phyloP scores from a whole-genome alignment of 2,797 vertebrate genomes.

The Lates japonicus region DNA sequence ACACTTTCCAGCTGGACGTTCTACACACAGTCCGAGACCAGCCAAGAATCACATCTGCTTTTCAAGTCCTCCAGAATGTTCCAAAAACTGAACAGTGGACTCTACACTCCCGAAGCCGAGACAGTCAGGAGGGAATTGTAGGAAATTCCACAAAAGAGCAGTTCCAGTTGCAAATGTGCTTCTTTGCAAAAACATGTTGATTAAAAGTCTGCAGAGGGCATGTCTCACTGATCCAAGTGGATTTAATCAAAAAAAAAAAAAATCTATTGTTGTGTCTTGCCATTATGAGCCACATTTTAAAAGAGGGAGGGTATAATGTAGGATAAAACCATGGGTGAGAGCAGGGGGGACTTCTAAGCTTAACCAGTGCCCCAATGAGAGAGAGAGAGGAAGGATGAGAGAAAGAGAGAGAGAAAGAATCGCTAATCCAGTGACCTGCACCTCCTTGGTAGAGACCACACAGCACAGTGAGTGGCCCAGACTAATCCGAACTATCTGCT shows the following conservation, averaged over 20 bases:
- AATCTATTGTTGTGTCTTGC: conserved; percentile 28
- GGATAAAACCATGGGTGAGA: conserved; percentile 2
- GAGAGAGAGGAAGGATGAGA: conserved; percentile 22
- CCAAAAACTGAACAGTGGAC: conserved; percentile 42
- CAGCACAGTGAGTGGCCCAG: conserved; percentile 63
- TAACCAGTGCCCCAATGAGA: conserved; percentile 41
- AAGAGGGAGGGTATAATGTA: conserved; percentile 11
- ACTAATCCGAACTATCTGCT: conserved; percentile 85
- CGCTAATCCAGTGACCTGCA: conserved; percentile 77
- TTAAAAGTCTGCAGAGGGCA: background rate
- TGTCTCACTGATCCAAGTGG: conserved; percentile 4
- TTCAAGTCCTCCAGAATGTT: conserved; percentile 45
- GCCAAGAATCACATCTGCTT: conserved; percentile 71
- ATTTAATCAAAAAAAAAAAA: conserved; percentile 21
- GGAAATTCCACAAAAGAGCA: conserved; percentile 34
- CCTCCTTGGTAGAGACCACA: conserved; percentile 61
- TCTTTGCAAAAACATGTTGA: conserved; percentile 18
- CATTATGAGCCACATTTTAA: conserved; percentile 15
- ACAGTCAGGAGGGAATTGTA: conserved; percentile 21
- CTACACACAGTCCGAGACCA: conserved; percentile 13
- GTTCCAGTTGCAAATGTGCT: conserved; percentile 12
- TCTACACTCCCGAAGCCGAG: conserved; percentile 20
- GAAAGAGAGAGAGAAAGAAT: conserved; percentile 36
- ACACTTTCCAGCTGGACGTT: conserved; percentile 43
- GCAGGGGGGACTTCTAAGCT: conserved; percentile 30